phyloP scores from a whole-genome alignment of 2,797 vertebrate genomes.

The Scolopax bukidnonensis region DNA sequence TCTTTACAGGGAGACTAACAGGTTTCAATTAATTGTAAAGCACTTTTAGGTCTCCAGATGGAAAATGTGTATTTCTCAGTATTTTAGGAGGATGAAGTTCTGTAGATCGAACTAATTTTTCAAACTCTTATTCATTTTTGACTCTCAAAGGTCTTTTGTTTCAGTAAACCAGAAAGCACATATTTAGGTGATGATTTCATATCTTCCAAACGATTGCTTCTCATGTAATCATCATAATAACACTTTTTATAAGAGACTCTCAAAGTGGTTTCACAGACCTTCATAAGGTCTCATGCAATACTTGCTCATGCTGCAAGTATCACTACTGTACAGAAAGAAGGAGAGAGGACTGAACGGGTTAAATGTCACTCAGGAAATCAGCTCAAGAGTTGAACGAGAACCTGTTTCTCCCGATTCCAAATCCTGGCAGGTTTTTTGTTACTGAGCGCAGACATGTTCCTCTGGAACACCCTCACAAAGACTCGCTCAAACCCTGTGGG shows the following conservation, averaged over 20 bases:
- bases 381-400: neutral
- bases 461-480: neutral
- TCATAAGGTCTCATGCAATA: neutral
- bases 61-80: neutral
- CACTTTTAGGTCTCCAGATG: neutral
- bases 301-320: neutral
- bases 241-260: neutral
- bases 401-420: neutral
- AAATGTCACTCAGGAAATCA: neutral
- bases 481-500: neutral
- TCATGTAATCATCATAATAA: neutral
- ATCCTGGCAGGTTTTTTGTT: neutral
- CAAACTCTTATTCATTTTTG: neutral
- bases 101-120: neutral
- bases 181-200: constrained; percentile 22
- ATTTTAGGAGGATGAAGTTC: neutral
- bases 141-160: constrained; percentile 11
- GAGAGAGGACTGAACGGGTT: neutral
- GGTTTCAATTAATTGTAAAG: neutral
- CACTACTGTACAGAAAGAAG: neutral
- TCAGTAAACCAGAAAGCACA: neutral
- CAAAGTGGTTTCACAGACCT: constrained; percentile 17
- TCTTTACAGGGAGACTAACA: neutral
- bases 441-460: neutral
- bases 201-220: constrained; percentile 16